phyloP scores from a whole-genome alignment of 2,113 vertebrate species.

The Ophthalmotilapia sp. region DNA sequence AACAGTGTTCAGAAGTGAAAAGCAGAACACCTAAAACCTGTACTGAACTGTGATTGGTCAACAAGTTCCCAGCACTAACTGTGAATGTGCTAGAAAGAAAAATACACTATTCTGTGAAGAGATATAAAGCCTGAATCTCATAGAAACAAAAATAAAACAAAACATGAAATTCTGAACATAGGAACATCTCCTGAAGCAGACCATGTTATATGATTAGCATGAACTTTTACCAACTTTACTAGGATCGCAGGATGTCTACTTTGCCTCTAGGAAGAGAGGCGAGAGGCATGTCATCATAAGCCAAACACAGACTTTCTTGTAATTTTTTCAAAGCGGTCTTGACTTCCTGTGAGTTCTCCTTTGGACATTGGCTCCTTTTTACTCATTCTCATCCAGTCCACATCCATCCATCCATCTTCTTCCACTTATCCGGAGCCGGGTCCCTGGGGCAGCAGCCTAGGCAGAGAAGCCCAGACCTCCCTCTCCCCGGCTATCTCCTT shows the following conservation, averaged over 20 bases:
- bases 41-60: not conserved
- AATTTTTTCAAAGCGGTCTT: not conserved
- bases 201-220: not conserved
- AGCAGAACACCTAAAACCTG: not conserved
- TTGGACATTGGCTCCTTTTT: not conserved
- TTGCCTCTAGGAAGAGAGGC: not conserved
- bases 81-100: not conserved
- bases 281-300: not conserved
- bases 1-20: not conserved
- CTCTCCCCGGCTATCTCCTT: rapidly evolving
- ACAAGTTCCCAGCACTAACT: not conserved
- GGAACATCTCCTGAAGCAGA: not conserved
- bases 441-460: rapidly evolving
- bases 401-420: not conserved
- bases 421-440: rapidly evolving
- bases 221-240: not conserved
- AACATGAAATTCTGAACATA: not conserved
- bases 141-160: not conserved
- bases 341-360: not conserved
- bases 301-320: not conserved
- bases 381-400: not conserved
- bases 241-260: not conserved
- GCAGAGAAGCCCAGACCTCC: not conserved
- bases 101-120: not conserved
- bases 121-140: not conserved